phyloP scores from a whole-genome alignment of 2,888 invertebrate species.

The Thereva nobilitata region DNA sequence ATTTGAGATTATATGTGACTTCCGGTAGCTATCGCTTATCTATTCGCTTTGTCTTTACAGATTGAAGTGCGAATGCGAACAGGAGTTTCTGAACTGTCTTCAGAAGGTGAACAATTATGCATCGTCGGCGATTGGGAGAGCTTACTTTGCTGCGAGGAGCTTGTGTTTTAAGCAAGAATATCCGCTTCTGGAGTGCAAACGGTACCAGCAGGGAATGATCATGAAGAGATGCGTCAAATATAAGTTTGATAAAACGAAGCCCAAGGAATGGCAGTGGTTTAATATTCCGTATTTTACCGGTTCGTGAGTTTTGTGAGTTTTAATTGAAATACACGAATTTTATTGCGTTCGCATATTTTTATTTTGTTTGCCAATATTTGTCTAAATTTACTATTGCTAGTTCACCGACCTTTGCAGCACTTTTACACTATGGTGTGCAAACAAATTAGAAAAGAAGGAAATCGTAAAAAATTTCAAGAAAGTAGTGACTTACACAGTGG shows the following conservation, averaged over 20 bases:
- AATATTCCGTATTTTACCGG: slow-evolving; percentile 54
- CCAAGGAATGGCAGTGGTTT: slow-evolving; percentile 55
- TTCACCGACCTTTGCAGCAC: no score
- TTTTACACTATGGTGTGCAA: no score
- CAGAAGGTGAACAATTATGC: slow-evolving; percentile 49
- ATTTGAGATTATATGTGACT: not conserved
- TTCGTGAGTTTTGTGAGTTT: not conserved
- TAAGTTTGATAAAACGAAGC: slow-evolving; percentile 47
- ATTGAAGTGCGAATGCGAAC: slow-evolving; percentile 55
- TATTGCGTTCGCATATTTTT: not conserved
- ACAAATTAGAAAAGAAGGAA: no score
- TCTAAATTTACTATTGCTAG: not conserved
- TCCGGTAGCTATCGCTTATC: not conserved
- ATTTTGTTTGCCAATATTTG: not conserved
- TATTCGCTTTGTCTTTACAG: slow-evolving; percentile 42
- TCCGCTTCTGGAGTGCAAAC: slow-evolving; percentile 50
- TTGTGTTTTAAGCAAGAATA: slow-evolving; percentile 51
- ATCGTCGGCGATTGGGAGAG: slow-evolving; percentile 52
- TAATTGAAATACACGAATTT: no score
- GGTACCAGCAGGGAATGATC: slow-evolving; percentile 50
- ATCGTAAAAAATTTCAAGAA: no score
- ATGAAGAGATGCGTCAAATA: slow-evolving; percentile 54
- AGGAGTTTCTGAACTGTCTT: slow-evolving; percentile 54
- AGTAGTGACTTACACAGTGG: no score
- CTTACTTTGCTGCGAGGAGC: slow-evolving; percentile 52